A percentile compares a stretch with the other conserved stretches of the same genome.
Conservation (phyloP, 2,113 vertebrate genomes). For the Myiozetetes cayanensis region DNA sequence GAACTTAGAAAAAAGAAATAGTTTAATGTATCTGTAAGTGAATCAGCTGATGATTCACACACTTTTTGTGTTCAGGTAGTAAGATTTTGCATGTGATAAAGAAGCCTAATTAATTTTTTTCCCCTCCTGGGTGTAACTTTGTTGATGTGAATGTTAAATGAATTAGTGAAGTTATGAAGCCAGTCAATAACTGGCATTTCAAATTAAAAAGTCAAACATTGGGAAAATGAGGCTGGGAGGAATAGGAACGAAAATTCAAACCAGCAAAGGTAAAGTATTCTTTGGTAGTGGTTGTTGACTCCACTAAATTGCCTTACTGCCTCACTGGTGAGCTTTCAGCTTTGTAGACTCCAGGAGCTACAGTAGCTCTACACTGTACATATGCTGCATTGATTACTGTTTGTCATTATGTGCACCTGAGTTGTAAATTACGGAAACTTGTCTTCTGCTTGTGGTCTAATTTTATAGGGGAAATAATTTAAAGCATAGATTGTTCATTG, state of each 20-base stretch:
- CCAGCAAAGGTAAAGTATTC: neutral
- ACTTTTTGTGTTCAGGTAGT: neutral
- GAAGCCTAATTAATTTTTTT: neutral
- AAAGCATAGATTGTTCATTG: neutral
- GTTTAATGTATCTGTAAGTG: neutral
- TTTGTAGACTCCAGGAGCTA: neutral
- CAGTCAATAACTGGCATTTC: neutral
- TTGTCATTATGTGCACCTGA: neutral
- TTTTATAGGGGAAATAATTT: neutral
- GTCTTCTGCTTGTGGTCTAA: neutral
- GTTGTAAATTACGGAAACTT: neutral
- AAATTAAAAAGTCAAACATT: neutral
- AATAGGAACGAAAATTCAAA: neutral
- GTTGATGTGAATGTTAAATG: neutral
- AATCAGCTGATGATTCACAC: neutral
- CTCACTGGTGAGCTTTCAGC: neutral
- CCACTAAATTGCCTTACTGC: neutral
- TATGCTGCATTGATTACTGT: neutral
- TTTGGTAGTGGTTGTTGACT: neutral
- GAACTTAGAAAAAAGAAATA: neutral
- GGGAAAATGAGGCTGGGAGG: neutral
- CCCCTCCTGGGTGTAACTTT: neutral
- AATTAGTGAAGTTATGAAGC: neutral
- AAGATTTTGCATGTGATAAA: neutral
- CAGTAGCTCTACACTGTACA: neutral